Evolutionary conservation across 2,888 invertebrate genomes (phyloP).

Genomic region (Catocala nupta): DNA sequence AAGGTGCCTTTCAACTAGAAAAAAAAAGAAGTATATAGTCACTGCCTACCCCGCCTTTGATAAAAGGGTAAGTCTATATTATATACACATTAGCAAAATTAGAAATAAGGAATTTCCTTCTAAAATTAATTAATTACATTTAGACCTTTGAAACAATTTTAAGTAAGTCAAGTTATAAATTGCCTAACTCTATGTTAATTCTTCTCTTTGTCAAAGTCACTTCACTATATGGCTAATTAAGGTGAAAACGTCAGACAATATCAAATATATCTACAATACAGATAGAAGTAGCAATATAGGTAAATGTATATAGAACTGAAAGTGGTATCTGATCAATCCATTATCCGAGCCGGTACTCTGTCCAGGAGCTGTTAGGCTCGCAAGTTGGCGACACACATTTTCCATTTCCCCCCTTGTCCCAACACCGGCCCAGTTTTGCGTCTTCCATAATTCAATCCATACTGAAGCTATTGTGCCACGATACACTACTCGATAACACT

Average conservation of each 20-base stretch:
- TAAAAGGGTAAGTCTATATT: too few species aligned
- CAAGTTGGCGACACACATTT: conserved; percentile 85
- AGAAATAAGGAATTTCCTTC: too few species aligned
- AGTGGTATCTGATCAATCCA: conserved; percentile 85
- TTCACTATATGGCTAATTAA: neutral
- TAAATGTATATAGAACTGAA: conserved; percentile 46
- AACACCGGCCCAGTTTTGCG: conserved; percentile 75
- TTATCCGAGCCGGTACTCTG: conserved; percentile 75
- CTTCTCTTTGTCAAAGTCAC: too few species aligned
- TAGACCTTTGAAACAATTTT: too few species aligned
- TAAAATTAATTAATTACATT: too few species aligned
- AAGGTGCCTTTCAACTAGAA: too few species aligned
- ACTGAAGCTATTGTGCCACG: conserved; percentile 77
- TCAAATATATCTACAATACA: neutral
- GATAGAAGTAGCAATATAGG: conserved; percentile 28
- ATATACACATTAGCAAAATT: too few species aligned
- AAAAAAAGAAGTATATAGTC: too few species aligned
- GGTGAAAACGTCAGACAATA: neutral
- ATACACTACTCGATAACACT: conserved; percentile 49
- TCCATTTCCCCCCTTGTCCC: conserved; percentile 82
- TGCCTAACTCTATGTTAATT: too few species aligned
- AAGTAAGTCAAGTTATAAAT: too few species aligned
- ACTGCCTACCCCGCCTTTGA: too few species aligned
- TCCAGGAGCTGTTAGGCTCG: conserved; percentile 78
- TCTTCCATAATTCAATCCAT: conserved; percentile 84